A percentile compares a stretch with the other conserved stretches of the same genome.
Conservation (phyloP, 1,140 invertebrate species). For the Caenorhabditis elegans region WBcel235 BX284604.4:17142501-17143000, state of each 20-base stretch:
- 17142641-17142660: too few relatives aligned
- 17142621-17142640: too few relatives aligned
- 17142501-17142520: too few relatives aligned
- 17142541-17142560: too few relatives aligned
- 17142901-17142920: slow-evolving; percentile 75
- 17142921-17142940: slow-evolving; percentile 65
- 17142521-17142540: too few relatives aligned
- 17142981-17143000: too few relatives aligned
- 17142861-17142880: slow-evolving; percentile 70
- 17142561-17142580: too few relatives aligned
- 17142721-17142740: slow-evolving; percentile 75
- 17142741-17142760: slow-evolving; percentile 73
- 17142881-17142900: slow-evolving; percentile 71
- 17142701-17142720: slow-evolving; percentile 74
- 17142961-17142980: background rate
- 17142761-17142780: slow-evolving; percentile 65
- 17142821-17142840: slow-evolving; percentile 69
- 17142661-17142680: too few relatives aligned
- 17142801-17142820: background rate
- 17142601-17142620: too few relatives aligned
- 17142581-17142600: too few relatives aligned
- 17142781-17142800: background rate
- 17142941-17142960: slow-evolving; percentile 5
- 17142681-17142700: slow-evolving; percentile 70
- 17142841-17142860: slow-evolving; percentile 72